phyloP scores from a whole-genome alignment of 2,797 vertebrate genomes.

The Crenuchus spilurus region DNA sequence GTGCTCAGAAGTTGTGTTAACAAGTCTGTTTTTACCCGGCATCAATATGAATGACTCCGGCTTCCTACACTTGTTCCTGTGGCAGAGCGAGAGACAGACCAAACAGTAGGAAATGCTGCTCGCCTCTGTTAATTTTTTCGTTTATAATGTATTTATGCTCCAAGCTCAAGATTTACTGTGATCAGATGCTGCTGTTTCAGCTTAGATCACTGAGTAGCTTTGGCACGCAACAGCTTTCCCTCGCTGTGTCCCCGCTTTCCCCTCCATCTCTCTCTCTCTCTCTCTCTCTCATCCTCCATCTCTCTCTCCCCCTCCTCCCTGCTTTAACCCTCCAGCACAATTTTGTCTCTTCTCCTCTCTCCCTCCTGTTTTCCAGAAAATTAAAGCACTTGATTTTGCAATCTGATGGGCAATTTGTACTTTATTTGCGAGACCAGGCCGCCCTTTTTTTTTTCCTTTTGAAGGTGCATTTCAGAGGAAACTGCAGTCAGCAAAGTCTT shows the following conservation, averaged over 20 bases:
- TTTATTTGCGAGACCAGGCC: constrained; percentile 71
- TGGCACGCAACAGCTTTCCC: constrained; percentile 66
- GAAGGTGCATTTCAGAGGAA: constrained; percentile 67
- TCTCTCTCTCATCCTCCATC: background rate
- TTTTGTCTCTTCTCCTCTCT: constrained; percentile 63
- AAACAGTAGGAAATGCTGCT: constrained; percentile 64
- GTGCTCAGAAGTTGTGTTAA: constrained; percentile 71
- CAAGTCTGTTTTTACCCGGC: constrained; percentile 73
- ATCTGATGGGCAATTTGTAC: constrained; percentile 73
- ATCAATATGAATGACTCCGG: constrained; percentile 77
- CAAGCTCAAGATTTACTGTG: constrained; percentile 72
- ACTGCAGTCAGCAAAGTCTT: constrained; percentile 49
- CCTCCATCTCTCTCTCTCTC: constrained; percentile 27
- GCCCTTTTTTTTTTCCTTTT: constrained; percentile 53
- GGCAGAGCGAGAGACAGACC: constrained; percentile 68
- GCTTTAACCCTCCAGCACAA: constrained; percentile 58
- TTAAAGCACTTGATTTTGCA: constrained; percentile 73
- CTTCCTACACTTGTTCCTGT: constrained; percentile 68
- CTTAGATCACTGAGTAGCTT: constrained; percentile 72
- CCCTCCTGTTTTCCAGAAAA: constrained; percentile 59
- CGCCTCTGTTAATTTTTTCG: constrained; percentile 73
- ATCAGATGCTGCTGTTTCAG: constrained; percentile 77
- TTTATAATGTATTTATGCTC: constrained; percentile 81
- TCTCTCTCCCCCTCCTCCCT: constrained; percentile 37
- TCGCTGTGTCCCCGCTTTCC: constrained; percentile 36